Evolutionary conservation across 2,797 vertebrate genomes (phyloP), one percentile per base, ranked within the genome.

Genomic region (Sebastes jordani): DNA sequence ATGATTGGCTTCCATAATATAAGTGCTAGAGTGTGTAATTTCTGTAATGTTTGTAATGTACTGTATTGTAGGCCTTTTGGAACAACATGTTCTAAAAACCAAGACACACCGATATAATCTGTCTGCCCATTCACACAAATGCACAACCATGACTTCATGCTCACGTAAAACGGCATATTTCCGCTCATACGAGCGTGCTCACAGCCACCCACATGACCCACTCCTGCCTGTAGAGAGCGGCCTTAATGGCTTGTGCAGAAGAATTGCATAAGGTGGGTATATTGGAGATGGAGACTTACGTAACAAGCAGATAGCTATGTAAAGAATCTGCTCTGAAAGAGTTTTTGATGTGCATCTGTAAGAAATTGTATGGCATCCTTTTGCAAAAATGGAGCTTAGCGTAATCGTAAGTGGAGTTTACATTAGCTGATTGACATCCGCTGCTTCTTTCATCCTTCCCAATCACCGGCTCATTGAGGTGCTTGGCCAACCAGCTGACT

Each of bases 71-170:
- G 23, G 29, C 52, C 46, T 67, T 61, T 73, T 62, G 10, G 30
- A 81, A 79, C 64, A 81, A 49, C 18, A 69, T 66, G 32, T 70
- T 65, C 36, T 6, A 7, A 61, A 54, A 69, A 67, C 34, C 2
- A 25, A 42, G 5, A n/a, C 8, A 54, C 46, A 49, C 63, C 25
- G 25, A 65, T 58, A 32, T 0, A 6, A 30, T n/a, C 22, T 2
- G 14, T 61, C 7, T 34, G 16, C 42, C 22, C 78, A 70, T 61
- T 80, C 59, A 78, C 29, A 68, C 18, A 38, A 42, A 85, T 38
- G 61, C 58, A 59, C 52, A 84, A 18, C 55, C 59, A 36, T 54
- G 52, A 46, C 30, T 75, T 71, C 27, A 56, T 70, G 22, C 22
- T 58, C 16, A 22, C 6, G 18, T 68, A 20, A 65, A 76, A 71